Conservation (phyloP, 2,797 vertebrate genomes). For the Uromys caudimaculatus region DNA sequence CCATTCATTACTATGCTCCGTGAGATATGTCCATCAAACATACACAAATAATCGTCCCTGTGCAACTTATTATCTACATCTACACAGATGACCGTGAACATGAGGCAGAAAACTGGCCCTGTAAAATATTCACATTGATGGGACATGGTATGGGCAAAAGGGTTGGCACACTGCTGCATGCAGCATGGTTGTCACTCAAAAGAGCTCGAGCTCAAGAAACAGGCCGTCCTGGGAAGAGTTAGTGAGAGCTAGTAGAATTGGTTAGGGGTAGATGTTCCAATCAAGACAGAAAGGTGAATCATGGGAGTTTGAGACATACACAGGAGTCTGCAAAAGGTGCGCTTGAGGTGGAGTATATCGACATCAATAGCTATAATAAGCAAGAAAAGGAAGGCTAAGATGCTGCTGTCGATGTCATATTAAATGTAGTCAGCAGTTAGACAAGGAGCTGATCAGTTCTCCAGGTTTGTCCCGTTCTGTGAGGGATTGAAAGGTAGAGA, state of each 20-base stretch:
- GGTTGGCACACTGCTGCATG: rapidly evolving
- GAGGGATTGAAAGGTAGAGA: not conserved
- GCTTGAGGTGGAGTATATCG: not conserved
- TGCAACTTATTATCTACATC: not conserved
- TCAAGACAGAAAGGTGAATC: not conserved
- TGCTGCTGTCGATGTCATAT: not conserved
- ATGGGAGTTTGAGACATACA: not conserved
- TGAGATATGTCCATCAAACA: not conserved
- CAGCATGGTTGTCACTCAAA: not conserved
- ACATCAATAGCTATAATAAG: not conserved
- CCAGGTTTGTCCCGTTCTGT: not conserved
- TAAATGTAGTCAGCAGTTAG: not conserved
- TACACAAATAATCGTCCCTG: not conserved
- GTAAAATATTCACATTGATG: too few relatives aligned
- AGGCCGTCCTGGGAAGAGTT: not conserved
- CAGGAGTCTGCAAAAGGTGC: rapidly evolving
- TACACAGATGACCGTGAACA: not conserved
- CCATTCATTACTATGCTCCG: not conserved
- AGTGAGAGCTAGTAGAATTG: not conserved
- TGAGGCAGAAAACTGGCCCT: not conserved
- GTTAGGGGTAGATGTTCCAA: not conserved
- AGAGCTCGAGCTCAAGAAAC: not conserved
- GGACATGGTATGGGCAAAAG: rapidly evolving
- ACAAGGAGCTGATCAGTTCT: not conserved
- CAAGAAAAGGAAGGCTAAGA: not conserved